These are phyloP conservation scores for Spea hammondii DNA, from an alignment of 2,797 vertebrate species.

Conservation along the genomic window DNA sequence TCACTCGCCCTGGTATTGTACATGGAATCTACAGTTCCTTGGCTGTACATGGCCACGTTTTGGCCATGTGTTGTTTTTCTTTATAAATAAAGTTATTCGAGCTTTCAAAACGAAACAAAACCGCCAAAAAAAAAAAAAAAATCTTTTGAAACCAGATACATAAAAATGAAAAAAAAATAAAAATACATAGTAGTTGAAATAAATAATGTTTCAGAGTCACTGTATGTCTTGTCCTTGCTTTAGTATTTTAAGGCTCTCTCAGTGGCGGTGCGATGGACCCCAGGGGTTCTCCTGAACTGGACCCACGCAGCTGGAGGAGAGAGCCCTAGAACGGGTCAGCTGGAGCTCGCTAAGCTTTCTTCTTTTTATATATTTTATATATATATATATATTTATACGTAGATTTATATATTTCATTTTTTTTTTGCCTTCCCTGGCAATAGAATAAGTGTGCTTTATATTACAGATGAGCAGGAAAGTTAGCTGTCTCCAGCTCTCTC, in stretches of 20 bases:
- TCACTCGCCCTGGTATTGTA: slow-evolving; percentile 30
- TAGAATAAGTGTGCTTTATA: slow-evolving; percentile 87
- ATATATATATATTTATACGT: slow-evolving; percentile 42
- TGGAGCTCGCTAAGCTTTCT: slow-evolving; percentile 47
- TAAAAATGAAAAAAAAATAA: slow-evolving; percentile 41
- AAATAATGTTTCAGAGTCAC: slow-evolving; percentile 36
- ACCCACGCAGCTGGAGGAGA: slow-evolving; percentile 33
- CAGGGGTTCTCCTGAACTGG: slow-evolving; percentile 31
- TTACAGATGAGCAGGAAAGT: slow-evolving; percentile 78
- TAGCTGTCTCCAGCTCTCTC: slow-evolving; percentile 72
- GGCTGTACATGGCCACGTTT: slow-evolving; percentile 45
- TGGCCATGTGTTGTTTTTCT: slow-evolving; percentile 42
- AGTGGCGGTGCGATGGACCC: slow-evolving; percentile 28
- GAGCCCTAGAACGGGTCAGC: slow-evolving; percentile 44
- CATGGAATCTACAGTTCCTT: slow-evolving; percentile 48
- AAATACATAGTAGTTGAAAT: slow-evolving; percentile 54
- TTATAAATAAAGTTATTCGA: slow-evolving; percentile 43
- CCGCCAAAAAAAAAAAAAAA: slow-evolving; percentile 53
- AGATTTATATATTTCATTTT: slow-evolving; percentile 4
- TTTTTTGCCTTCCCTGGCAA: slow-evolving; percentile 25
- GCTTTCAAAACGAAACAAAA: slow-evolving; percentile 46
- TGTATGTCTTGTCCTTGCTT: slow-evolving; percentile 2
- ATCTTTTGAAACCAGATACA: slow-evolving; percentile 14
- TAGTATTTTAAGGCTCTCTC: slow-evolving; percentile 49
- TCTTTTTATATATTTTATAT: slow-evolving; percentile 52